Base-by-base conservation (phyloP, 2,888 invertebrate species). In the Eremobia ochroleuca region DNA sequence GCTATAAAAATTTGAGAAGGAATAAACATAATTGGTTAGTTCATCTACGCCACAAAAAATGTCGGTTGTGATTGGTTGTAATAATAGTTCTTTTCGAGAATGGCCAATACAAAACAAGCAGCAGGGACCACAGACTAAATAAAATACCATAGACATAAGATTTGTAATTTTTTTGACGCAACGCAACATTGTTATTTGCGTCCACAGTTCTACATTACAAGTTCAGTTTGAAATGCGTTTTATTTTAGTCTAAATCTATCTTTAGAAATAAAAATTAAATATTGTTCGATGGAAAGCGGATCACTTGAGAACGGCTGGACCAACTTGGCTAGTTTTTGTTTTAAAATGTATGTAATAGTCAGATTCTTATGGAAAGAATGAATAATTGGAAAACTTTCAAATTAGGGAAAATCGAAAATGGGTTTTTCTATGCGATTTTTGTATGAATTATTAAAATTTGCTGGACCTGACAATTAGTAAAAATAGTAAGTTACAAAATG, bases 41-140 rank as follows among this genome's bases (percentile, higher is more conserved):
- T 4, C 0, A 1, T 15, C 9, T 15, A 8, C 0, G 0, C 2
- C 0, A 18, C 8, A 2, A 2, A 4, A 25, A 21, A 43, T 31
- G 2, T 0, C 28, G 15, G 8, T 52, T 43, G 15, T 67, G 46
- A 82, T 77, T 82, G 82, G 82, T 73, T 67, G 4, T 1, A 28
- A 1, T 0, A 0, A 2, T 46, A 0, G 34, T 40, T 21, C 52
- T 4, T 21, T n/a, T 1, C 0, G 0, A 0, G 0, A 0, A 13
- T 28, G 3, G 2, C 79, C 79, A 80, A 80, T 80, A 64, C 13
- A 31, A 43, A 58, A 11, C 4, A 5, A 34, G 43, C 5, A 8
- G n/a, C 6, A 46, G 11, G 5, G 5, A 66, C 43, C 11, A 73
- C 46, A 73, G 18, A 6, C 9, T 11, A 43, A 13, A 40, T 25